A percentile compares a stretch with the other conserved stretches of the same genome.
Conservation (phyloP, 2,797 vertebrate species). For the Corythornis leucogaster region DNA sequence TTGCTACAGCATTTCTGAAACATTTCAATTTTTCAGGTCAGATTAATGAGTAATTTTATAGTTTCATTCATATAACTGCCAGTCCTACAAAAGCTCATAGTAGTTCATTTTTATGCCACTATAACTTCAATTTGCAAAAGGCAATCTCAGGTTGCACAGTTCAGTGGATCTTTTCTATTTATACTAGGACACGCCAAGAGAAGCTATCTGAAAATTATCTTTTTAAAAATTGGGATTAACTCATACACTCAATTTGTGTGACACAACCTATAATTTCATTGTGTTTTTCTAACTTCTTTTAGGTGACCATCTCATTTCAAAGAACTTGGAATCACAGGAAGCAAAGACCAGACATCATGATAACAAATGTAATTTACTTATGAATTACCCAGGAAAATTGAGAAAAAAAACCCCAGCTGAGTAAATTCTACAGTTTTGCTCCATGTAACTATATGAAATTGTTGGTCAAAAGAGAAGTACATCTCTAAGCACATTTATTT, state of each 20-base stretch:
- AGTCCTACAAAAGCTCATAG: background rate
- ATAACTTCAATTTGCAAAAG: background rate
- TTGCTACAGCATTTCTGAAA: background rate
- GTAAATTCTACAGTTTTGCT: background rate
- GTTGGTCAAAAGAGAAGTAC: background rate
- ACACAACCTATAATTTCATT: background rate
- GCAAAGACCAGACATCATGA: background rate
- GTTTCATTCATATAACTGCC: background rate
- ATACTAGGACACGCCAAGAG: background rate
- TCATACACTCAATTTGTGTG: background rate
- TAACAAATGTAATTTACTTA: conserved; percentile 25
- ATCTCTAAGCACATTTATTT: background rate
- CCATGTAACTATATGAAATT: background rate
- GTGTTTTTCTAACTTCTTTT: conserved; percentile 1
- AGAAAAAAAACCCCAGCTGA: background rate
- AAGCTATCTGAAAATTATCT: background rate
- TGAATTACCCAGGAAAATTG: conserved; percentile 19
- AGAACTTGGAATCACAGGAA: conserved; percentile 11
- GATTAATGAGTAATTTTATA: background rate
- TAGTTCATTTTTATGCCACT: background rate
- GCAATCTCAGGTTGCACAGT: background rate
- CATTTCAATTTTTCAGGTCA: background rate
- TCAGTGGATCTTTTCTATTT: background rate
- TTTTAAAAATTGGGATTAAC: background rate
- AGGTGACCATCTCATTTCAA: background rate